These are phyloP conservation scores for Cyclina sinensis DNA, from an alignment of 1,140 invertebrate species.

Conservation along the genomic window DNA sequence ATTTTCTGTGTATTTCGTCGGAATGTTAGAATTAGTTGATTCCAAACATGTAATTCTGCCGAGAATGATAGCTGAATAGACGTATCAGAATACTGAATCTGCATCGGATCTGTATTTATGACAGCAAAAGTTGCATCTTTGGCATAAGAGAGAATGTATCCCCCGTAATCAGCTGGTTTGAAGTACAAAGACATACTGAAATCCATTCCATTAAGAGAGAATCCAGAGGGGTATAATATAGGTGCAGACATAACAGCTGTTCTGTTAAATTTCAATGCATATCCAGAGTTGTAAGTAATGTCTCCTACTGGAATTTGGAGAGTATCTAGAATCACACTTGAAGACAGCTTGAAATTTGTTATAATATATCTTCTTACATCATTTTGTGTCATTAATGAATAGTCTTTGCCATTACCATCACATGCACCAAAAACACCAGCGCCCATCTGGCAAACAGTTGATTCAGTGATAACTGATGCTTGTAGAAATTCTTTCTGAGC, in stretches of 20 bases:
- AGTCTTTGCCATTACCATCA: constrained; percentile 36
- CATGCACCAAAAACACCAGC: constrained; percentile 70
- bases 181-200: constrained; percentile 72
- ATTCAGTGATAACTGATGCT: constrained; percentile 37
- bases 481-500: constrained; percentile 54
- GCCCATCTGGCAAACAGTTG: constrained; percentile 49
- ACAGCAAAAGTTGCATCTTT: constrained; percentile 61
- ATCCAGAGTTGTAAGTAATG: constrained; percentile 42
- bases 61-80: constrained; percentile 36
- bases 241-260: constrained; percentile 66
- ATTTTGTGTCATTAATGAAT: constrained; percentile 34
- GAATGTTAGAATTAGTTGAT: constrained; percentile 74
- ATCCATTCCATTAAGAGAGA: constrained; percentile 27
- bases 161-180: constrained; percentile 66
- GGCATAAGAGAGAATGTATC: constrained; percentile 71
- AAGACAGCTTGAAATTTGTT: constrained; percentile 44
- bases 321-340: constrained; percentile 52
- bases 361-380: constrained; percentile 52
- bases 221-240: constrained; percentile 40
- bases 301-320: constrained; percentile 10
- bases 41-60: constrained; percentile 69
- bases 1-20: constrained; percentile 34
- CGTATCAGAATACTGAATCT: constrained; percentile 57
- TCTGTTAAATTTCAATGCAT: constrained; percentile 73
- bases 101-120: constrained; percentile 65